Evolutionary conservation across 2,888 invertebrate genomes (phyloP), one percentile per base, ranked within the genome.

Genomic region (Notodromas monacha): DNA sequence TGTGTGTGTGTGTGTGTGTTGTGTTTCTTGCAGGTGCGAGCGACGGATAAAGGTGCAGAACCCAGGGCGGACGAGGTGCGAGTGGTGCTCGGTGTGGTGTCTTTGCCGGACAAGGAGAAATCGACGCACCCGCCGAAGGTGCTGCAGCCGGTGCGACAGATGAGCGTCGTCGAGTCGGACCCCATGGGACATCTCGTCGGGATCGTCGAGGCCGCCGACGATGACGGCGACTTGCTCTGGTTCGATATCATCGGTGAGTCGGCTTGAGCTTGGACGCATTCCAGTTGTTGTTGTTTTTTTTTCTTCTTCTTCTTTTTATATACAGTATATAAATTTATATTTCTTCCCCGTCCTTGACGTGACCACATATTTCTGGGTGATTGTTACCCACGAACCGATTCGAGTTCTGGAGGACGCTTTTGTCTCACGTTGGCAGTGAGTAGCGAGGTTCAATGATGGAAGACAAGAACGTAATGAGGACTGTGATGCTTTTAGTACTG

Each of bases 151-250:
- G 36, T 37, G 6, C 39, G 40, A 29, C 36, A 37, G 29, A 41
- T 42, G 14, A 42, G 42, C 16, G 45, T 54, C 26, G 40, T 45
- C 33, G 52, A 52, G 40, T 45, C 43, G 31, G 84, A 84, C 50
- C 60, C 61, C 40, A 67, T 77, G 21, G 81, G 81, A 14, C 73
- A 69, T 50, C 57, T 77, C 38, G 72, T 89, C 3, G 63, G 72
- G 30, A 60, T 76, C 35, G 60, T 86, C 42, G 68, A 73, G 43
- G 84, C 81, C 4, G 53, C 57, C 26, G 84, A 86, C 51, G 63
- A 65, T 31, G 84, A 86, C 45, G 65, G 64, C 28, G 76, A 84
- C 46, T 57, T 64, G 34, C 55, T 92, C 38, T 86, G 79, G 72
- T 89, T 70, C 50, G 68, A 72, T 43, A 84, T 92, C 37, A 61